Conservation (phyloP, 2,113 vertebrate genomes). For the Xenotilapia caudafasciata region DNA sequence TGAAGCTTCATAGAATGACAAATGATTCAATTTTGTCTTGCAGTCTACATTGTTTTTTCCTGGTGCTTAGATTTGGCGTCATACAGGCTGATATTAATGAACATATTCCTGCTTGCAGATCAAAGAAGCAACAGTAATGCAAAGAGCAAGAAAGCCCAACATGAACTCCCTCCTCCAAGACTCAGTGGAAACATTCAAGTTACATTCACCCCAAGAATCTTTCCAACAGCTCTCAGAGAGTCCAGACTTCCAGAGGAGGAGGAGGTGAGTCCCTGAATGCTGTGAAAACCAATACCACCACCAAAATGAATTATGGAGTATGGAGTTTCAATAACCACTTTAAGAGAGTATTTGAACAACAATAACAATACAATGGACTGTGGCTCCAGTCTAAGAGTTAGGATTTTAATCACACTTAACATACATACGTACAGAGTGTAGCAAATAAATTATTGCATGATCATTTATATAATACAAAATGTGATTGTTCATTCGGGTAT, state of each 20-base stretch:
- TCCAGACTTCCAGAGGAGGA: constrained; percentile 83
- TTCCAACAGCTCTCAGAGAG: constrained; percentile 89
- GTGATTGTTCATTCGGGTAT: background rate
- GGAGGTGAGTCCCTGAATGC: constrained; percentile 70
- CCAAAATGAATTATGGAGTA: background rate
- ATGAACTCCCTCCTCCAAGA: constrained; percentile 75
- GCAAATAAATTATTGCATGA: background rate
- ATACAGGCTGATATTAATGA: background rate
- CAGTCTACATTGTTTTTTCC: background rate
- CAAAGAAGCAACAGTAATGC: background rate
- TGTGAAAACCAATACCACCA: background rate
- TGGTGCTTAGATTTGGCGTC: background rate
- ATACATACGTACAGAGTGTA: background rate
- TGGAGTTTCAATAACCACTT: background rate
- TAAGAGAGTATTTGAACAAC: background rate
- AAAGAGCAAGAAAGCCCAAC: constrained; percentile 53
- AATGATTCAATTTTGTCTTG: background rate
- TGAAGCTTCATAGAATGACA: background rate
- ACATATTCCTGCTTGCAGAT: constrained; percentile 18
- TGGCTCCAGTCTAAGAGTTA: background rate
- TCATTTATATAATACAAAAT: background rate
- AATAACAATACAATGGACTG: background rate
- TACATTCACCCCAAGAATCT: constrained; percentile 83
- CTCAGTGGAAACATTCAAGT: constrained; percentile 75
- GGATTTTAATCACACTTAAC: background rate